Percentiles rank a stretch among this genome's conserved stretches.
These are phyloP conservation scores for Oplegnathus fasciatus DNA, from an alignment of 2,113 vertebrate species.

Conservation along the genomic window DNA sequence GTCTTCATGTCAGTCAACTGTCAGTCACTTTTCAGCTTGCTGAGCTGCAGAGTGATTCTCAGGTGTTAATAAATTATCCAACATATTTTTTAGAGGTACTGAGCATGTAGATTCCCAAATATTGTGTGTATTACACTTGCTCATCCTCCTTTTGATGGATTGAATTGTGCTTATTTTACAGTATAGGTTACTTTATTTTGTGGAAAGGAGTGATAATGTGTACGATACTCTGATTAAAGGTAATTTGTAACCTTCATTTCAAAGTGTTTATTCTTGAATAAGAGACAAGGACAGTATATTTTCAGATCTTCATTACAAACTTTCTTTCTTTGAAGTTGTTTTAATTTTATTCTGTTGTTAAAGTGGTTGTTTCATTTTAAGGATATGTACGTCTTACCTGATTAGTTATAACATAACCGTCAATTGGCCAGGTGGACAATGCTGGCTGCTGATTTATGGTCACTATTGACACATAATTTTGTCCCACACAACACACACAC, in stretches of 20 bases:
- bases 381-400: background rate
- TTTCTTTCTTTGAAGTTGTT: conserved; percentile 37
- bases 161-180: conserved; percentile 20
- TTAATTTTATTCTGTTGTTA: conserved; percentile 12
- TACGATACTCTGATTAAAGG: conserved; percentile 36
- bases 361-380: background rate
- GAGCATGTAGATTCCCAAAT: background rate
- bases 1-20: background rate
- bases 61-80: background rate
- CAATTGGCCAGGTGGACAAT: background rate
- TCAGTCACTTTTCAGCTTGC: conserved; percentile 6
- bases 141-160: background rate
- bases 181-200: background rate
- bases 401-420: background rate
- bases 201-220: conserved; percentile 5
- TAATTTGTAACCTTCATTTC: conserved; percentile 24
- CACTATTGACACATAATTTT: background rate
- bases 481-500: background rate
- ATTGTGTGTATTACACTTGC: background rate
- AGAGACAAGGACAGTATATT: conserved; percentile 41
- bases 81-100: background rate
- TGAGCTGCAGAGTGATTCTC: background rate
- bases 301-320: conserved; percentile 24
- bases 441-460: background rate
- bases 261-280: conserved; percentile 70